Conservation (phyloP, 2,797 vertebrate species). For the Prionace glauca region DNA sequence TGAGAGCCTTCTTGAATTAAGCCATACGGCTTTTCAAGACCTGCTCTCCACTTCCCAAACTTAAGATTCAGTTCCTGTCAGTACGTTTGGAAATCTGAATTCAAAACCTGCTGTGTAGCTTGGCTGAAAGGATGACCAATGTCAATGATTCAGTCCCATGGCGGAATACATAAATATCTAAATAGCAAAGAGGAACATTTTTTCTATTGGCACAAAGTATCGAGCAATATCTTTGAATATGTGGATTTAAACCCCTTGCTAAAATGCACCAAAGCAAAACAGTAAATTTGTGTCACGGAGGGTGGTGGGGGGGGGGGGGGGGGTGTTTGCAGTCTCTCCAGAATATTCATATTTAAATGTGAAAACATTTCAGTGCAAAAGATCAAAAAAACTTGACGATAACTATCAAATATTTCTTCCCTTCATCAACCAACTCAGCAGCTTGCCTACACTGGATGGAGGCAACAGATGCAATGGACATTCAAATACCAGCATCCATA, state of each 20-base stretch:
- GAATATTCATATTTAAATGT: too few relatives aligned
- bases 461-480: not conserved
- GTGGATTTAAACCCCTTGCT: not conserved
- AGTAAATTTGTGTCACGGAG: not conserved
- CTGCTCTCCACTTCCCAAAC: not conserved
- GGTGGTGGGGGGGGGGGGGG: not conserved
- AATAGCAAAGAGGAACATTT: not conserved
- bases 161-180: not conserved
- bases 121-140: not conserved
- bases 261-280: not conserved
- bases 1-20: too few relatives aligned
- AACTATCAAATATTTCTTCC: not conserved
- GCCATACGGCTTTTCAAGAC: not conserved
- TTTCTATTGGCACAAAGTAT: not conserved
- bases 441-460: not conserved
- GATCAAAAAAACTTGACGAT: not conserved
- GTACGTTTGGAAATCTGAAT: not conserved
- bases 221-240: not conserved
- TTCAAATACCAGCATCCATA: not conserved
- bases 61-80: too few relatives aligned
- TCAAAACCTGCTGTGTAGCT: not conserved
- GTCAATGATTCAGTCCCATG: not conserved
- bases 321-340: not conserved
- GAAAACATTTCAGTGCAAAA: too few relatives aligned
- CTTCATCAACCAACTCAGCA: not conserved